Conservation (phyloP, 2,797 vertebrate genomes). For the Morus bassanus region DNA sequence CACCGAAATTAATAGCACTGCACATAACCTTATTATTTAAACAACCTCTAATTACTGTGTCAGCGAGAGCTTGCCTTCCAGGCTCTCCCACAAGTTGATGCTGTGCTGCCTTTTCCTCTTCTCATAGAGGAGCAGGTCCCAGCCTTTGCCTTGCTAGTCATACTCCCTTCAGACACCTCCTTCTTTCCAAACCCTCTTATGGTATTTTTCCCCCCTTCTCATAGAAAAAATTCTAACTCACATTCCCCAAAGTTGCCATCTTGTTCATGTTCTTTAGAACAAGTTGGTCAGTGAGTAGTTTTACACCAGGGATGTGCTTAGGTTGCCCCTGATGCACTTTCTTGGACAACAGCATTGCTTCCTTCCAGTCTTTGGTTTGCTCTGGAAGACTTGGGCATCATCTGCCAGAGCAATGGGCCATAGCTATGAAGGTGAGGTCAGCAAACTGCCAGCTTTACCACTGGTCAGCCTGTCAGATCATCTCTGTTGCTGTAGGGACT, state of each 20-base stretch:
- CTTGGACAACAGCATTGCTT: rapidly evolving
- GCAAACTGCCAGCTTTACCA: neutral
- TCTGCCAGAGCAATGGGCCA: neutral
- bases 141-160: neutral
- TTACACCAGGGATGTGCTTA: neutral
- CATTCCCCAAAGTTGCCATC: neutral
- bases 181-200: neutral
- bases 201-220: neutral
- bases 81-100: neutral
- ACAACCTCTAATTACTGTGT: neutral
- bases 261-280: neutral
- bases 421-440: neutral
- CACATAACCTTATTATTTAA: neutral
- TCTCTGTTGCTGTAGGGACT: neutral
- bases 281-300: neutral
- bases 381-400: neutral
- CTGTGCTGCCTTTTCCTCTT: neutral
- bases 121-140: neutral
- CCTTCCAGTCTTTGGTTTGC: neutral
- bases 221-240: neutral
- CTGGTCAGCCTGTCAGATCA: neutral
- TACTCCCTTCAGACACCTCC: neutral
- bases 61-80: neutral
- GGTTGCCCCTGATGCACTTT: neutral
- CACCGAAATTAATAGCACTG: neutral